Evolutionary conservation across 2,888 invertebrate species (phyloP), one percentile per base, ranked within the genome.

Genomic region (Tenthredo amoena): DNA sequence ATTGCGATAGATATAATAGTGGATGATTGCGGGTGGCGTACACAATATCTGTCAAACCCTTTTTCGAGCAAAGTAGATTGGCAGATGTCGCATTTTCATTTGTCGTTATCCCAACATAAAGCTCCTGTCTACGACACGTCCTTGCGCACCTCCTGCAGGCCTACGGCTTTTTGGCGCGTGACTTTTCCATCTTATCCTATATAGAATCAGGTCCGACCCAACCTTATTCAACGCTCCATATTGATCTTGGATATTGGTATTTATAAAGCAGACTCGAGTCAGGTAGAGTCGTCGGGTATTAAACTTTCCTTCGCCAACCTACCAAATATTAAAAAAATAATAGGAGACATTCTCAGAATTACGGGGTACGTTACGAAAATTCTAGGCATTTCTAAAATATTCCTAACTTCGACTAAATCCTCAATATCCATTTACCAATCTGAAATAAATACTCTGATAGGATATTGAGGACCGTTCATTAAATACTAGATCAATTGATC

Each of bases 191-290:
- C 55, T 55, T 77, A 77, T 77, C 47, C 50, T 77, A 77, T 40
- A 77, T 47, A 55, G 77, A 77, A 77, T 50, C 31, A 77, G 77
- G 77, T 47, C 77, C 77, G 18, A 77, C 77, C 77, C 55, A 77
- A 77, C 77, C 55, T 77, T 77, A 77, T 77, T 77, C 50, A 47
- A 77, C 77, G 77, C 77, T 81, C 58, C 62, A 37, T 81, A 81
- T 81, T 81, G 81, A 81, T 81, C 81, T 81, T 77, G 81, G 81
- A 81, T 81, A 81, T 81, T 81, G 81, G 58, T 81, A 81, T 81
- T 81, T 81, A 81, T 77, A 77, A 77, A 77, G 77, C 77, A 77
- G 77, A 77, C 77, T 55, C 74, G 50, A 47, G 55, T 77, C 55
- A 77, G 77, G 77, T 47, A 55, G 77, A 77, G 77, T 77, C 77